Evolutionary conservation across 2,113 vertebrate species (phyloP).

Genomic region (Poeciliopsis occidentalis): DNA sequence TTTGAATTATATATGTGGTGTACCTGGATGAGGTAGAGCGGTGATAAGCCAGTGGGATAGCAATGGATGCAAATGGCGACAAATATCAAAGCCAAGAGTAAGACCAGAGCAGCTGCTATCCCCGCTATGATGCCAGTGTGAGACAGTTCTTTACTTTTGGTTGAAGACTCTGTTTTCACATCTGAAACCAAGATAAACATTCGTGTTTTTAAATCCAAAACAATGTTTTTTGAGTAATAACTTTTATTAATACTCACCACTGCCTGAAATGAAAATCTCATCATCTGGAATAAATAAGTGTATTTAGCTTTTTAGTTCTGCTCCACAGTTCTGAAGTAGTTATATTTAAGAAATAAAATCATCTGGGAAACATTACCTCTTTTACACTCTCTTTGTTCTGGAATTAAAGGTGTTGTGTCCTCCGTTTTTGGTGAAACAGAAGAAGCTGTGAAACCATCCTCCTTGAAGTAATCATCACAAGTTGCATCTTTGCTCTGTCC

Average conservation of each 20-base stretch:
- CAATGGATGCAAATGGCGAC: conserved; percentile 84
- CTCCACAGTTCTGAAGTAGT: background rate
- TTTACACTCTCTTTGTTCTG: conserved; percentile 73
- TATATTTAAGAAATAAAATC: background rate
- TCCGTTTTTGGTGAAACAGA: conserved; percentile 55
- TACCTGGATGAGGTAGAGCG: conserved; percentile 86
- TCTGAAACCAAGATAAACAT: conserved; percentile 39
- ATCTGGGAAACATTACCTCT: conserved; percentile 55
- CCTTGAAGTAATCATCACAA: conserved; percentile 84
- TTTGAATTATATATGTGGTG: conserved; percentile 24
- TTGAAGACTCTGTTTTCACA: conserved; percentile 62
- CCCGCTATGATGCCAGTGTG: conserved; percentile 83
- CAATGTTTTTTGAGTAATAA: background rate
- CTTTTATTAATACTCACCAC: conserved; percentile 77
- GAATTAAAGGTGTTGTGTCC: conserved; percentile 60
- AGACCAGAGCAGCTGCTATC: conserved; percentile 78
- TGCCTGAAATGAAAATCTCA: conserved; percentile 71
- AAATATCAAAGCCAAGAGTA: conserved; percentile 81
- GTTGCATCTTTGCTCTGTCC: conserved; percentile 75
- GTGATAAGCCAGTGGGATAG: conserved; percentile 77
- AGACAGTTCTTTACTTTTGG: conserved; percentile 28
- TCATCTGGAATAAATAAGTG: conserved; percentile 77
- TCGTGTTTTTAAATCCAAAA: background rate
- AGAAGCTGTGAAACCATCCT: conserved; percentile 56
- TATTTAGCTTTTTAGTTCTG: background rate